phyloP scores from a whole-genome alignment of 2,113 vertebrate genomes.

The Callaeas wilsoni region DNA sequence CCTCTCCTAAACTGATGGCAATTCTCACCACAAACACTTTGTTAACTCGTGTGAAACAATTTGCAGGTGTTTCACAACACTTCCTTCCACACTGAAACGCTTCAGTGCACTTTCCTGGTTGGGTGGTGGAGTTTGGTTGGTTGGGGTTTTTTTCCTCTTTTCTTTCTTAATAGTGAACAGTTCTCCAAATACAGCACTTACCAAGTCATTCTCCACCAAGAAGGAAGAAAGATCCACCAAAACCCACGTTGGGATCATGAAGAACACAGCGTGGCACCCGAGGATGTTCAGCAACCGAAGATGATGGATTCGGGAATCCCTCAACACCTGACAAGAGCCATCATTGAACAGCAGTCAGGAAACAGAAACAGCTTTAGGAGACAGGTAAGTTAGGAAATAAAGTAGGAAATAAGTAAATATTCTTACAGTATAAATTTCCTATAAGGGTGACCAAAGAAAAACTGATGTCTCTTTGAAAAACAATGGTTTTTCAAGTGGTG shows the following conservation, averaged over 20 bases:
- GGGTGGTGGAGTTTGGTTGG: too few relatives aligned
- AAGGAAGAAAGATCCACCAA: slow-evolving; percentile 93
- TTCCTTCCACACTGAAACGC: background rate
- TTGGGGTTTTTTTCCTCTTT: background rate
- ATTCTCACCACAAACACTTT: background rate
- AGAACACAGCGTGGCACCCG: slow-evolving; percentile 92
- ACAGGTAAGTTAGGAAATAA: background rate
- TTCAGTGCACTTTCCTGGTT: accelerated
- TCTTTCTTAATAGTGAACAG: accelerated
- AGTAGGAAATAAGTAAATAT: background rate
- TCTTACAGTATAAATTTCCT: background rate
- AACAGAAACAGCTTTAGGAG: background rate
- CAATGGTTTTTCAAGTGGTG: accelerated
- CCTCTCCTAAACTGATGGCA: background rate
- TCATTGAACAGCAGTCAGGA: background rate
- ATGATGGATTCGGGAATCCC: slow-evolving; percentile 91
- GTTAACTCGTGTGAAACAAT: background rate
- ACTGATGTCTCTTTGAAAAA: background rate
- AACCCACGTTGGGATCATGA: slow-evolving; percentile 97
- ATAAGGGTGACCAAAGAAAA: background rate
- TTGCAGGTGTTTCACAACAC: background rate
- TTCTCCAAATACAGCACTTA: slow-evolving; percentile 63
- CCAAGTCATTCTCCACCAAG: slow-evolving; percentile 89
- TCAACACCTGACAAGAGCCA: slow-evolving; percentile 79
- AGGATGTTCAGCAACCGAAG: slow-evolving; percentile 90